These are phyloP conservation scores for Calliphora vomitoria DNA, from an alignment of 2,888 invertebrate species.

Conservation along the genomic window DNA sequence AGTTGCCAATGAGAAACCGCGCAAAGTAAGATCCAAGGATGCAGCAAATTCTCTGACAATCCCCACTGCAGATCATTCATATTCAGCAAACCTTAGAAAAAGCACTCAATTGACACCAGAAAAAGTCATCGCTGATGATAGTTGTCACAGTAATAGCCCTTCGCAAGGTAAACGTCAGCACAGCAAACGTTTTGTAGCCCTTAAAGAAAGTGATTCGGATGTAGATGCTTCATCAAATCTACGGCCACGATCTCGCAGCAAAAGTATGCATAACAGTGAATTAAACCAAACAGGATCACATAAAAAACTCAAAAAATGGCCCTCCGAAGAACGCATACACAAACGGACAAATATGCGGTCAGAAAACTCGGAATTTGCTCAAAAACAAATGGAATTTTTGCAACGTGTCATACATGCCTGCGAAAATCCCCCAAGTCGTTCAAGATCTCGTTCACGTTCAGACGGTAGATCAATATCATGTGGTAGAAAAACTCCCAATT, in stretches of 20 bases:
- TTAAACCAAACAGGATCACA: conserved; percentile 41
- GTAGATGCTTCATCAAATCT: conserved; percentile 47
- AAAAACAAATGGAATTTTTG: conserved; percentile 87
- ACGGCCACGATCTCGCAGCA: conserved; percentile 80
- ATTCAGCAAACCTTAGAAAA: conserved; percentile 19
- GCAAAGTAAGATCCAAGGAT: conserved; percentile 70
- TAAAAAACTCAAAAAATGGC: conserved; percentile 75
- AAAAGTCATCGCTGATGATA: conserved; percentile 17
- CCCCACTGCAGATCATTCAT: conserved; percentile 61
- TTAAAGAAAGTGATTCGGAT: conserved; percentile 74
- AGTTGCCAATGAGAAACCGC: conserved; percentile 83
- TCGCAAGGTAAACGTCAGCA: conserved; percentile 70
- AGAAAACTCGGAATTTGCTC: conserved; percentile 88
- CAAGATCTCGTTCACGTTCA: conserved; percentile 60
- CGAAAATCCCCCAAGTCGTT: conserved; percentile 61
- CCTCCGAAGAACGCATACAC: conserved; percentile 77
- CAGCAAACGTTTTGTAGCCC: conserved; percentile 70
- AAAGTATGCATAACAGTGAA: conserved; percentile 76
- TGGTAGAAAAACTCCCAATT: conserved; percentile 64
- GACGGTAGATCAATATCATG: conserved; percentile 12
- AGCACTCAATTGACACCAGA: conserved; percentile 45
- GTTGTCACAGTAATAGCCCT: conserved; percentile 9
- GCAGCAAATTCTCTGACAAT: conserved; percentile 43
- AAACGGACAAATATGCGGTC: conserved; percentile 86
- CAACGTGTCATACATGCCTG: conserved; percentile 84